phyloP scores from a whole-genome alignment of 2,797 vertebrate species.

The Sebastolobus alascanus region DNA sequence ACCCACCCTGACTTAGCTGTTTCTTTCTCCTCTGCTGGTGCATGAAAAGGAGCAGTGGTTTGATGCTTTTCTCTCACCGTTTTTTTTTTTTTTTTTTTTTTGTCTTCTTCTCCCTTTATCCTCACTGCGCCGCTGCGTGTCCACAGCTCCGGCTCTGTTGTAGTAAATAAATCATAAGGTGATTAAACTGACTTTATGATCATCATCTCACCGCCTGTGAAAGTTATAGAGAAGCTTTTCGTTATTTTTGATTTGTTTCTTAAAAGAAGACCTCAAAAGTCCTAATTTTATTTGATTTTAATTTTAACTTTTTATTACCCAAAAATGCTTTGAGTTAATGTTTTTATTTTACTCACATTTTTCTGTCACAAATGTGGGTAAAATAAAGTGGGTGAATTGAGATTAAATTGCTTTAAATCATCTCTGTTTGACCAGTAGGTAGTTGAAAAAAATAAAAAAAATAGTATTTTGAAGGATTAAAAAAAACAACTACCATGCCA shows the following conservation, averaged over 20 bases:
- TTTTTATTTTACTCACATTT: not conserved
- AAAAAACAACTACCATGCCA: not conserved
- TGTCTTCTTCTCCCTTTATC: conserved; percentile 42
- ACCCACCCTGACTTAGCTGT: conserved; percentile 78
- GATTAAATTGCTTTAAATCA: not conserved
- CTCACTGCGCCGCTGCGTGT: conserved; percentile 21
- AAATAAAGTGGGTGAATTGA: not conserved
- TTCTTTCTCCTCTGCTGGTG: conserved; percentile 78
- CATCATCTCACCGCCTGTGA: conserved; percentile 15
- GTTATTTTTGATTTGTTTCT: conserved; percentile 8
- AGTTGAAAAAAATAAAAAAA: not conserved
- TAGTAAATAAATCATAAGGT: conserved; percentile 64
- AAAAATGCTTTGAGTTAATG: not conserved
- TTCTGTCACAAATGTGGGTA: not conserved
- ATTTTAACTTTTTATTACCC: not conserved
- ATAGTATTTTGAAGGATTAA: not conserved
- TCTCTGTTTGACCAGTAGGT: not conserved
- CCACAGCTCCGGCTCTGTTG: conserved; percentile 46
- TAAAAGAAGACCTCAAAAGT: not conserved
- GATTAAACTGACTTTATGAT: conserved; percentile 50
- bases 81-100: not conserved
- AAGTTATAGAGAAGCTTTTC: conserved; percentile 18
- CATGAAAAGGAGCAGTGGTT: conserved; percentile 77
- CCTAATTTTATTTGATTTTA: not conserved
- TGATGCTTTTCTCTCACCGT: conserved; percentile 57